Percentiles rank a stretch among this genome's conserved stretches.
Evolutionary conservation across 2,797 vertebrate genomes (phyloP).

Genomic region (Thamnophis elegans): DNA sequence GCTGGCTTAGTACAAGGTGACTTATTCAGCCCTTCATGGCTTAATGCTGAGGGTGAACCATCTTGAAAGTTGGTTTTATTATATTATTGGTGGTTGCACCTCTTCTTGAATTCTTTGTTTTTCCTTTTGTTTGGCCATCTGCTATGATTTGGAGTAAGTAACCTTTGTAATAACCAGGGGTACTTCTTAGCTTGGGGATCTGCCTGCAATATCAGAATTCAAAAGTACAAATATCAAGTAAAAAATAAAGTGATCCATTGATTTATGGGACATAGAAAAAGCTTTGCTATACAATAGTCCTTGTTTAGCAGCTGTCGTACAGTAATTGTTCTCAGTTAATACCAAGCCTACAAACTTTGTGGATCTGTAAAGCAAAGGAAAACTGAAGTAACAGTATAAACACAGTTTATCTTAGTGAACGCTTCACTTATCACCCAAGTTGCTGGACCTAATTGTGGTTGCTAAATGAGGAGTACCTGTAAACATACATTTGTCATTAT

Average conservation of each 20-base stretch:
- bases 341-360: background rate
- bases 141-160: conserved; percentile 1
- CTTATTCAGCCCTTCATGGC: background rate
- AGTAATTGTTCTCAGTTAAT: background rate
- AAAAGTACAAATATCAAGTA: background rate
- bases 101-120: background rate
- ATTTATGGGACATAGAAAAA: background rate
- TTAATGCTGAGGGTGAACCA: background rate
- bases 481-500: background rate
- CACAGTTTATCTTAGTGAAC: background rate
- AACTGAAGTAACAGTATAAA: background rate
- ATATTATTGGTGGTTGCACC: background rate
- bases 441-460: background rate
- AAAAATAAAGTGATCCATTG: background rate
- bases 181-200: background rate
- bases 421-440: background rate
- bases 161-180: background rate
- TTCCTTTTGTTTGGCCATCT: background rate
- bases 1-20: background rate
- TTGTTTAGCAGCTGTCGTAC: background rate
- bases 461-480: background rate
- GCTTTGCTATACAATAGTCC: background rate
- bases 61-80: background rate
- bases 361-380: background rate
- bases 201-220: background rate